A percentile compares a stretch with the other conserved stretches of the same genome.
Conservation (phyloP, 1,140 invertebrate genomes). For the Drosophila chauvacae region DNA sequence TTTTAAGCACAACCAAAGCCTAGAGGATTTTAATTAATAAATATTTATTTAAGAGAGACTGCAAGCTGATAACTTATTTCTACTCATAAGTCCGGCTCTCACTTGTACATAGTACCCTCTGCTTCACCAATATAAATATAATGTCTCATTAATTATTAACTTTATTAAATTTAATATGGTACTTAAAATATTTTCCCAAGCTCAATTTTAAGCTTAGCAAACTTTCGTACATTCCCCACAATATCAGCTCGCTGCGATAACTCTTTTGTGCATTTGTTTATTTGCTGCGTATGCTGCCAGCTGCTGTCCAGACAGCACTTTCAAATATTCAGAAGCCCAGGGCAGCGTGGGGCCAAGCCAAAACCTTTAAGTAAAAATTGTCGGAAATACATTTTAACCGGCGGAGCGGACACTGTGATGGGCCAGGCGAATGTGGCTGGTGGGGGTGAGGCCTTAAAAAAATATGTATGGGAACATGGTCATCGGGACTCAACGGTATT, state of each 20-base stretch:
- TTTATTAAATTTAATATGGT: background rate
- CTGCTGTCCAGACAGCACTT: constrained; percentile 36
- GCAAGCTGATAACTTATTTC: background rate
- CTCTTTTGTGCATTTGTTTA: constrained; percentile 27
- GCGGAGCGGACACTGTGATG: background rate
- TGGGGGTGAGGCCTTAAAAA: constrained; percentile 1
- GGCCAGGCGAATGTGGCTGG: too few species aligned
- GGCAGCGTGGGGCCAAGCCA: background rate
- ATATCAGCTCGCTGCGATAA: background rate
- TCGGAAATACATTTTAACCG: constrained; percentile 54
- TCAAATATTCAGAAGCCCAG: constrained; percentile 20
- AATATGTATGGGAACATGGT: constrained; percentile 18
- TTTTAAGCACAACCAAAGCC: background rate
- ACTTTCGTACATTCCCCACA: background rate
- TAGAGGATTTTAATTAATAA: background rate
- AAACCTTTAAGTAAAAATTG: constrained; percentile 59
- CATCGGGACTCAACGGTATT: constrained; percentile 33
- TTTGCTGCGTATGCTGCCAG: constrained; percentile 20
- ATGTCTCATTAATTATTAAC: background rate
- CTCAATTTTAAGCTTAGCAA: background rate
- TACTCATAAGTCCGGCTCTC: background rate
- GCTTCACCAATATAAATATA: background rate
- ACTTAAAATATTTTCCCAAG: background rate
- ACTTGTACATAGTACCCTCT: background rate
- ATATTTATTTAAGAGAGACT: background rate